Percentiles rank a stretch among this genome's conserved stretches.
These are phyloP conservation scores for Eutrigla gurnardus DNA, from an alignment of 2,797 vertebrate genomes.

Conservation along the genomic window DNA sequence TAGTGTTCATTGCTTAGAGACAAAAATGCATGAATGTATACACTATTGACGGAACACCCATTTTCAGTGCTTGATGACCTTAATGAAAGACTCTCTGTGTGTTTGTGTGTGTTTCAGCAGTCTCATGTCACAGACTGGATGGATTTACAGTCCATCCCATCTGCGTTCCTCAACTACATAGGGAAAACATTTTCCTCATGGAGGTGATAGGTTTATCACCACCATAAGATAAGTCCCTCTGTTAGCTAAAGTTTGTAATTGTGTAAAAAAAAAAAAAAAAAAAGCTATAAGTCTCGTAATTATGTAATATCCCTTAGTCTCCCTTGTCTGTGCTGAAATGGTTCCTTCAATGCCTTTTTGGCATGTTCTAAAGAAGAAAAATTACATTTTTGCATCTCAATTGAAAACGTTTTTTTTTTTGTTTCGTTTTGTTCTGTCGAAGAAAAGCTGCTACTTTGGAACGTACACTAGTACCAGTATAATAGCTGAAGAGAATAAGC, in stretches of 20 bases:
- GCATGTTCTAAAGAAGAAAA: too few relatives aligned
- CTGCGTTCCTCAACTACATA: too few relatives aligned
- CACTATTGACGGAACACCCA: neutral
- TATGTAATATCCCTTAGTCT: slow-evolving; percentile 1
- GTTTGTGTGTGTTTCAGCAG: neutral
- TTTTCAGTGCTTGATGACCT: neutral
- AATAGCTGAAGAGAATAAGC: too few relatives aligned
- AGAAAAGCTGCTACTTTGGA: neutral
- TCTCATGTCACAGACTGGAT: neutral
- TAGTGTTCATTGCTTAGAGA: too few relatives aligned
- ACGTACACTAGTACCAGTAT: too few relatives aligned
- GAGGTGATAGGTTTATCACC: too few relatives aligned
- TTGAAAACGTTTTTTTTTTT: neutral
- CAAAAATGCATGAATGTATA: neutral
- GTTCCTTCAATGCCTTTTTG: neutral
- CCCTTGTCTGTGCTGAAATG: neutral
- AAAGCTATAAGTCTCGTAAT: neutral
- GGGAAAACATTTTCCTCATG: too few relatives aligned
- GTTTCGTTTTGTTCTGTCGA: neutral
- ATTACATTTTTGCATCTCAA: neutral
- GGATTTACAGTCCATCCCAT: neutral
- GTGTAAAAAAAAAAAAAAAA: neutral
- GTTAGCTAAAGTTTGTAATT: neutral
- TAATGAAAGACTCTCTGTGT: neutral
- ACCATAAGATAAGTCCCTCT: too few relatives aligned